phyloP scores from a whole-genome alignment of 2,113 vertebrate species.

The Pangasianodon gigas region DNA sequence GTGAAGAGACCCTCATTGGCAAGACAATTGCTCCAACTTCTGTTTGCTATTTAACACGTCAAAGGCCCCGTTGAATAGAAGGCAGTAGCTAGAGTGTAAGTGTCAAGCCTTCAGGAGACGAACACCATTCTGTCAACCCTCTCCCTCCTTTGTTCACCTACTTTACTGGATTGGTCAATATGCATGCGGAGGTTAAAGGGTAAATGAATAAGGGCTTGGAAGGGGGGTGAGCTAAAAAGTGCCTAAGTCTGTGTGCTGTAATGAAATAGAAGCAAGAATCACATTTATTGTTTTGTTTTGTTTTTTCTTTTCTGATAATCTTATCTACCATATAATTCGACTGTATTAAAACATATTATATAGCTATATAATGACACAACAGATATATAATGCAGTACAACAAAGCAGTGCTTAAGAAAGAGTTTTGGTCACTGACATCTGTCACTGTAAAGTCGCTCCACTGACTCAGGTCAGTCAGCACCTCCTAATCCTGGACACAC shows the following conservation, averaged over 20 bases:
- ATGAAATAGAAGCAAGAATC: neutral
- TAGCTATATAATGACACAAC: neutral
- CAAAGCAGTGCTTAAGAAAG: neutral
- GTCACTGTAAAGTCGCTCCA: conserved; percentile 20
- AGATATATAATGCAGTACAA: neutral
- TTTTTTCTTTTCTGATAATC: neutral
- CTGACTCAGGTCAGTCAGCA: conserved; percentile 37
- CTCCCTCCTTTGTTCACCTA: conserved; percentile 37
- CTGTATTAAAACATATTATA: neutral
- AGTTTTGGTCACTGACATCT: conserved; percentile 25
- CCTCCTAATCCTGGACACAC: conserved; percentile 38
- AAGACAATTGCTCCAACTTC: conserved; percentile 70
- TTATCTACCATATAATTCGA: neutral
- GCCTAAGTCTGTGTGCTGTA: neutral
- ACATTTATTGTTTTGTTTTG: neutral
- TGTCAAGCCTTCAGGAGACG: conserved; percentile 59
- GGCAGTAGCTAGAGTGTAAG: conserved; percentile 47
- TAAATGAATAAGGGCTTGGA: conserved; percentile 17
- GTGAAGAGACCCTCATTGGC: conserved; percentile 67
- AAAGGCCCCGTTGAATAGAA: conserved; percentile 66
- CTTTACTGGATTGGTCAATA: conserved; percentile 33
- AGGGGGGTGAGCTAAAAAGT: neutral
- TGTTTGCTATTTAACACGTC: conserved; percentile 78
- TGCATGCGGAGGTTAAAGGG: conserved; percentile 50
- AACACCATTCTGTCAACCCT: conserved; percentile 42